phyloP scores from a whole-genome alignment of 1,140 invertebrate genomes.

The Hyphantria cunea region DNA sequence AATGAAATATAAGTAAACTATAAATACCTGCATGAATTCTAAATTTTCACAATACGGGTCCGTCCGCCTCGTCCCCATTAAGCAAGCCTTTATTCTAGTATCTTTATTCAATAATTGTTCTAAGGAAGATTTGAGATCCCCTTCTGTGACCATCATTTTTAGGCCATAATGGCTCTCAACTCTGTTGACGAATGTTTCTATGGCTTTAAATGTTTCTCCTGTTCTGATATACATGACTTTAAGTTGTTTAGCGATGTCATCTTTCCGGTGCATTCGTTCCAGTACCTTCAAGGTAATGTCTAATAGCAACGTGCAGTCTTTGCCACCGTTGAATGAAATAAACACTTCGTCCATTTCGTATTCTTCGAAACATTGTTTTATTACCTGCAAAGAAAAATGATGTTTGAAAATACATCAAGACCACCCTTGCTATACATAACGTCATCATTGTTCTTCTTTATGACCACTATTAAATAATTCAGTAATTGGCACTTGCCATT shows the following conservation, averaged over 20 bases:
- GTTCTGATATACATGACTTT: conserved; percentile 89
- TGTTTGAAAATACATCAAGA: too few species aligned
- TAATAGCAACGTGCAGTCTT: conserved; percentile 96
- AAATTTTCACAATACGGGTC: conserved; percentile 90
- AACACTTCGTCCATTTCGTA: conserved; percentile 89
- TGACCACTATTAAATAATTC: too few species aligned
- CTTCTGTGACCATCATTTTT: conserved; percentile 86
- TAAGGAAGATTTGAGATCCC: conserved; percentile 88
- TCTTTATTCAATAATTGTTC: conserved; percentile 84
- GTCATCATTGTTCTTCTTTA: too few species aligned
- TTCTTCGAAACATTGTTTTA: conserved; percentile 78
- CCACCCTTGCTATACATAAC: too few species aligned
- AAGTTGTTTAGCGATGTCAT: conserved; percentile 68
- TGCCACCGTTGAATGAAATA: conserved; percentile 97
- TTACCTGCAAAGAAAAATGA: conserved; percentile 61
- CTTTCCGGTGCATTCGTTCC: conserved; percentile 78
- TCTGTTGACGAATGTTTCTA: conserved; percentile 91
- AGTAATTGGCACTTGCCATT: too few species aligned
- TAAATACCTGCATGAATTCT: conserved; percentile 85
- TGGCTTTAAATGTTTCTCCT: conserved; percentile 90
- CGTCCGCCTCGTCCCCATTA: conserved; percentile 93
- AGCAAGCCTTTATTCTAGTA: conserved; percentile 88
- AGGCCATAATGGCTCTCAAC: conserved; percentile 88
- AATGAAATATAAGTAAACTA: too few species aligned
- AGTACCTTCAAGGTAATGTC: conserved; percentile 88